Evolutionary conservation across 2,888 invertebrate genomes (phyloP).

Genomic region (Mantis religiosa): DNA sequence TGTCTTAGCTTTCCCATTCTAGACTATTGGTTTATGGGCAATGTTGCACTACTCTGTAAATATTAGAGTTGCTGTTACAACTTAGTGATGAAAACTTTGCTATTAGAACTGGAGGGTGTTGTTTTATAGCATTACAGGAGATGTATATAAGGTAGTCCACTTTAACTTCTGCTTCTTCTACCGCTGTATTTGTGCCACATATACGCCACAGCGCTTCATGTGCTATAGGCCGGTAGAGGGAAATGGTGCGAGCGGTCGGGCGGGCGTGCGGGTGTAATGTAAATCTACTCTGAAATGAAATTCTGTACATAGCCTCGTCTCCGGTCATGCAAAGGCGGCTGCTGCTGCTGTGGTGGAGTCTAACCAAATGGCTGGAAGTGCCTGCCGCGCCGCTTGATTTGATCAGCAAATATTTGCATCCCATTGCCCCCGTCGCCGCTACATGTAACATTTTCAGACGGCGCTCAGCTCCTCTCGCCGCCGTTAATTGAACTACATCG

Average conservation of each 20-base stretch:
- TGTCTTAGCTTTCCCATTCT: too few relatives aligned
- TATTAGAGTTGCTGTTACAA: too few relatives aligned
- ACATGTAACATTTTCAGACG: neutral
- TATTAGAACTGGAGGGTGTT: too few relatives aligned
- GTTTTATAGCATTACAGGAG: too few relatives aligned
- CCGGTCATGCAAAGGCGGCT: neutral
- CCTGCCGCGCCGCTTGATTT: slow-evolving; percentile 17
- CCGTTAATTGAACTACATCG: neutral
- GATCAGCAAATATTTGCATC: slow-evolving; percentile 27
- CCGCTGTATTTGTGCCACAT: too few relatives aligned
- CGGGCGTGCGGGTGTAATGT: neutral
- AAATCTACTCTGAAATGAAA: slow-evolving; percentile 1
- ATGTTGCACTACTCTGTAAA: too few relatives aligned
- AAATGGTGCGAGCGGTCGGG: too few relatives aligned
- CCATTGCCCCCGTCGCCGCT: slow-evolving; percentile 1
- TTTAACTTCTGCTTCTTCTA: too few relatives aligned
- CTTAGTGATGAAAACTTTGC: too few relatives aligned
- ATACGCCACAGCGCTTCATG: too few relatives aligned
- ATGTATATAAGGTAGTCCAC: neutral
- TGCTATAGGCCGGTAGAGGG: neutral
- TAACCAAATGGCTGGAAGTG: slow-evolving; percentile 6
- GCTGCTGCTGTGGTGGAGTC: neutral
- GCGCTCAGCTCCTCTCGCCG: neutral
- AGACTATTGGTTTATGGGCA: too few relatives aligned
- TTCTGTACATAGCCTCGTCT: neutral